A percentile compares a stretch with the other conserved stretches of the same genome.
These are phyloP conservation scores for Odiellus spinosus DNA, from an alignment of 2,888 invertebrate species.

Conservation along the genomic window DNA sequence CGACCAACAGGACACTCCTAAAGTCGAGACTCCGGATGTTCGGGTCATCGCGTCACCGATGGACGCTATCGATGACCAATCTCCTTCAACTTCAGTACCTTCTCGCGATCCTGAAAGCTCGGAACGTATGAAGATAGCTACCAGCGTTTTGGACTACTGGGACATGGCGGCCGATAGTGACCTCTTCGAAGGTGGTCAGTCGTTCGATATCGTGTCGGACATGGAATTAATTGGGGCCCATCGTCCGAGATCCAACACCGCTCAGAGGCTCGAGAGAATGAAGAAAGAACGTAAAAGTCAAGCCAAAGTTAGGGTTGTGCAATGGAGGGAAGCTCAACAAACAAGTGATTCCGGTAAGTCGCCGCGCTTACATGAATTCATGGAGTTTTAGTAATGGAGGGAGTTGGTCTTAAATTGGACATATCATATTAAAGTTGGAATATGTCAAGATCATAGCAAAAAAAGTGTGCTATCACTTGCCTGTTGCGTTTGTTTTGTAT, in stretches of 20 bases:
- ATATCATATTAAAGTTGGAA: too few species aligned
- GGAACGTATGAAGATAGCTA: background rate
- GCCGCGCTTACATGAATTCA: too few species aligned
- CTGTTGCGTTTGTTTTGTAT: too few species aligned
- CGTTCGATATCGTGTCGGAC: slow-evolving; percentile 59
- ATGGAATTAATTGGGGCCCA: slow-evolving; percentile 35
- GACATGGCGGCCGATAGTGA: slow-evolving; percentile 27
- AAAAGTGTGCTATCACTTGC: too few species aligned
- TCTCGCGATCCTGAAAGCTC: too few species aligned
- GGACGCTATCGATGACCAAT: slow-evolving; percentile 31
- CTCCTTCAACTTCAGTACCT: background rate
- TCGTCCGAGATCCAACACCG: slow-evolving; percentile 67
- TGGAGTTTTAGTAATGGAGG: too few species aligned
- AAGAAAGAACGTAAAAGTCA: slow-evolving; percentile 57
- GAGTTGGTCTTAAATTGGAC: too few species aligned
- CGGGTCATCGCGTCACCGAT: background rate
- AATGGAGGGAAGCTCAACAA: slow-evolving; percentile 19
- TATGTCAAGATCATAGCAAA: too few species aligned
- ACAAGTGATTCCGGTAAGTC: background rate
- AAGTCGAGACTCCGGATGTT: background rate
- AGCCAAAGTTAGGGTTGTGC: slow-evolving; percentile 28
- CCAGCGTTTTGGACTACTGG: slow-evolving; percentile 11
- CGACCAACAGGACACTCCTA: background rate
- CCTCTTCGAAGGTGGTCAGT: slow-evolving; percentile 40
- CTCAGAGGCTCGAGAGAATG: slow-evolving; percentile 71